Base-by-base conservation (phyloP, 2,113 vertebrate genomes). In the Pyrgilauda ruficollis region DNA sequence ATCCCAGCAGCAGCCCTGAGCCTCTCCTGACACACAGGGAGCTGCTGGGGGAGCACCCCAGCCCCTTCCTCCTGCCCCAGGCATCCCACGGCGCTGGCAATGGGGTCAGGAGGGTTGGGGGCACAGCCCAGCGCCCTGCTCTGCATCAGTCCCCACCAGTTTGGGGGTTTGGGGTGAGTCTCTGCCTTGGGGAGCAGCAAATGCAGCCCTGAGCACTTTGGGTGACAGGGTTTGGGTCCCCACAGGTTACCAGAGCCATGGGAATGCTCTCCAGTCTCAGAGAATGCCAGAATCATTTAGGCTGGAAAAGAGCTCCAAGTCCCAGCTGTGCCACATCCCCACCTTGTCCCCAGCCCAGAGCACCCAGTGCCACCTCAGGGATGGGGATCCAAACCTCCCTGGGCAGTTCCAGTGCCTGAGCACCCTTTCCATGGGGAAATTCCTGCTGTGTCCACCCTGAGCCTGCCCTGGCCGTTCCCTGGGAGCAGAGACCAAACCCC, bases 101-200 rank as follows among this genome's bases (percentile, higher is more conserved):
- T 0, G 18, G 26, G 20, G 35, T 30, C 52, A 7, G 6, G 62
- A n/a, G 52, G 12, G 13, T 9, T 79, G 53, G 41, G n/a, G 39
- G 41, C 53, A 21, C 3, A 2, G 73, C 37, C 46, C 37, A 56
- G 56, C 37, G 13, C 30, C 23, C 3, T 80, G 16, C 64, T 47
- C 9, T 31, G 21, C 10, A 5, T 2, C 19, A 1, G 10, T 21
- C 16, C 70, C 1, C 0, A 3, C 12, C 1, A 1, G 10, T 11
- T 1, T 2, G 11, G 39, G 52, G 56, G 28, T 22, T 63, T 0
- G 0, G 14, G 8, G 7, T 2, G 5, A 7, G 26, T 3, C 3
- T 43, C 33, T 84, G 93, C 56, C 23, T 9, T 16, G 59, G 44
- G 68, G 47, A 16, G 22, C 12, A 24, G 66, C 44, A 63, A 30